These are phyloP conservation scores for Catonia carolina DNA, from an alignment of 2,888 invertebrate species.

Conservation along the genomic window DNA sequence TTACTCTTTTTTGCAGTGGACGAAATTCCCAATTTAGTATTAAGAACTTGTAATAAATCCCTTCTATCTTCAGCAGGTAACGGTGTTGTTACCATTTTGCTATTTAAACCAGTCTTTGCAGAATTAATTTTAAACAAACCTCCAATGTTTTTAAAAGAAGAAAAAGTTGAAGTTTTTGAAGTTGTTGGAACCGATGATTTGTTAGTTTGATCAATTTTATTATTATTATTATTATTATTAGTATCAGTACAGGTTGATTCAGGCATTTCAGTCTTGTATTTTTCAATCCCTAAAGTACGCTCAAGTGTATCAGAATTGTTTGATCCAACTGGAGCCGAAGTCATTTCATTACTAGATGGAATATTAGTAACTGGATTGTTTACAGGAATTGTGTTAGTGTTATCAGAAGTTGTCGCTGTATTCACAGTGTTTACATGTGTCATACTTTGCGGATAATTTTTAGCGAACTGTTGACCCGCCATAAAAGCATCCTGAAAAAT, in stretches of 20 bases:
- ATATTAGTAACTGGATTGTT: not conserved
- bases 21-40: not conserved
- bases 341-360: no score
- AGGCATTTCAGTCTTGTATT: not conserved
- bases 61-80: not conserved
- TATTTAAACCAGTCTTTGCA: no score
- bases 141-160: constrained; percentile 13
- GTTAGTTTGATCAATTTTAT: no score
- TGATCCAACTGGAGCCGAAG: no score
- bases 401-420: no score
- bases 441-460: constrained; percentile 52
- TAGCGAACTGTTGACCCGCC: constrained; percentile 68
- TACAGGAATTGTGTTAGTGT: not conserved
- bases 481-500: constrained; percentile 41
- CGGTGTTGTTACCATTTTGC: not conserved
- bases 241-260: not conserved
- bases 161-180: not conserved
- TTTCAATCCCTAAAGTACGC: no score
- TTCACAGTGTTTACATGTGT: constrained; percentile 27
- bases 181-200: not conserved
- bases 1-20: not conserved
- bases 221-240: not conserved
- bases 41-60: not conserved
- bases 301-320: not conserved
- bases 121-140: constrained; percentile 17